A percentile compares a stretch with the other conserved stretches of the same genome.
Evolutionary conservation across 2,888 invertebrate species (phyloP).

Genomic region (Caenorhabditis panamensis): DNA sequence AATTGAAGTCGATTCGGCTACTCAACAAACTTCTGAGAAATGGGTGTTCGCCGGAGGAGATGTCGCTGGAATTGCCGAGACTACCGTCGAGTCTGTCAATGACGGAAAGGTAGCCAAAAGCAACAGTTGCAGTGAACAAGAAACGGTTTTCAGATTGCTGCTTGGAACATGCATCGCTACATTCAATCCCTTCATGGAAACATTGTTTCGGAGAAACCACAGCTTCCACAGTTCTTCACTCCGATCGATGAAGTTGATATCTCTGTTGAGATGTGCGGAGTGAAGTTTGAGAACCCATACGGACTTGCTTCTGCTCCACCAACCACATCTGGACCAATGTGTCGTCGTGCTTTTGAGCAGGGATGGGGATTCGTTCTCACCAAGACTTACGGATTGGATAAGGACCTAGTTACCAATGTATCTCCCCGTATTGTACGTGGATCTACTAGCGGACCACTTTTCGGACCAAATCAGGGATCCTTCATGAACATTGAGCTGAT

Average conservation of each 20-base stretch:
- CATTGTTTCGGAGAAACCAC: slow-evolving; percentile 85
- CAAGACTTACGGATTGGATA: slow-evolving; percentile 95
- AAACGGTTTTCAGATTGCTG: slow-evolving; percentile 63
- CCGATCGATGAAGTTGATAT: slow-evolving; percentile 95
- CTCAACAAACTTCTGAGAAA: slow-evolving; percentile 67
- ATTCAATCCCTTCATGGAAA: slow-evolving; percentile 86
- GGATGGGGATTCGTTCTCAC: slow-evolving; percentile 99
- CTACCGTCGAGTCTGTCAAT: slow-evolving; percentile 97
- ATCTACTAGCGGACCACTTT: slow-evolving; percentile 90
- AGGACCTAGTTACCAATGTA: slow-evolving; percentile 96
- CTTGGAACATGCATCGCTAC: slow-evolving; percentile 89
- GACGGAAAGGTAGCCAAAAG: slow-evolving; percentile 93
- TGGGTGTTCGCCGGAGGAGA: slow-evolving; percentile 92
- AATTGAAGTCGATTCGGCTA: slow-evolving; percentile 87
- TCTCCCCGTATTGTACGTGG: slow-evolving; percentile 97
- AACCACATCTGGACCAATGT: slow-evolving; percentile 91
- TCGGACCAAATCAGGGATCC: slow-evolving; percentile 92
- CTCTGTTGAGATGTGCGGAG: slow-evolving; percentile 92
- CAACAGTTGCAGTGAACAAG: slow-evolving; percentile 83
- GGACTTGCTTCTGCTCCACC: slow-evolving; percentile 98
- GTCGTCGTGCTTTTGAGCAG: slow-evolving; percentile 92
- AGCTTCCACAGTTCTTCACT: slow-evolving; percentile 92
- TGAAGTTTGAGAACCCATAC: slow-evolving; percentile 96
- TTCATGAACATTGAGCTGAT: slow-evolving; percentile 98
- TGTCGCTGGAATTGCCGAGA: slow-evolving; percentile 93